Base-by-base conservation (phyloP, 2,113 vertebrate species). In the Tupaia tana region DNA sequence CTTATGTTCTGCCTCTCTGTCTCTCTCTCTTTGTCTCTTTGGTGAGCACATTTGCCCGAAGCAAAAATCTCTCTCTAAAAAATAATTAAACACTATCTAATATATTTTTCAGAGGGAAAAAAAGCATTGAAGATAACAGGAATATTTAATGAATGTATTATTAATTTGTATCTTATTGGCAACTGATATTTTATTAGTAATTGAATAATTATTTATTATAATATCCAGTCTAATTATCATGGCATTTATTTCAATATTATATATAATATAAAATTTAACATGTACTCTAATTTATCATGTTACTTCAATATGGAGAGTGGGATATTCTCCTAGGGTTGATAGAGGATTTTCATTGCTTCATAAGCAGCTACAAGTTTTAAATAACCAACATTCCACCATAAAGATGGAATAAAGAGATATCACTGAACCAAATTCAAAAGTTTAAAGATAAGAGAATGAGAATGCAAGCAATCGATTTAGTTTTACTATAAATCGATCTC, bases 121-220 rank as follows among this genome's bases (percentile, higher is more conserved):
- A 61, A 80, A 88, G 18, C 29, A 81, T 20, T 79, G 14, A 80
- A 78, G 13, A 70, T 61, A 70, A 73, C 83, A 80, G 34, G 93
- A 54, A 88, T 94, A 83, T 86, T 83, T 82, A 75, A 87, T 63
- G 8, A 3, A 88, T 87, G 61, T 90, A 7, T 90, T 70, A 6
- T 20, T 89, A 75, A 67, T 77, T 71, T 6, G 61, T 54, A 69
- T 63, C 13, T 71, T 87, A 78, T 63, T 89, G 9, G 13, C 70
- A 93, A 86, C 71, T 94, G 34, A 56, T 31, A 79, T 66, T 79
- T 81, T 91, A 74, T 88, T 69, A 16, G 4, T 85, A 86, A 94
- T 88, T 88, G 15, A 90, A 77, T 71, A 74, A 2, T 19, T 85
- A 6, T 75, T 95, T 15, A 81, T 66, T 90, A 1, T 70, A 81